Evolutionary conservation across 2,113 vertebrate species (phyloP), one percentile per base, ranked within the genome.

Genomic region (Saguinus imperator): DNA sequence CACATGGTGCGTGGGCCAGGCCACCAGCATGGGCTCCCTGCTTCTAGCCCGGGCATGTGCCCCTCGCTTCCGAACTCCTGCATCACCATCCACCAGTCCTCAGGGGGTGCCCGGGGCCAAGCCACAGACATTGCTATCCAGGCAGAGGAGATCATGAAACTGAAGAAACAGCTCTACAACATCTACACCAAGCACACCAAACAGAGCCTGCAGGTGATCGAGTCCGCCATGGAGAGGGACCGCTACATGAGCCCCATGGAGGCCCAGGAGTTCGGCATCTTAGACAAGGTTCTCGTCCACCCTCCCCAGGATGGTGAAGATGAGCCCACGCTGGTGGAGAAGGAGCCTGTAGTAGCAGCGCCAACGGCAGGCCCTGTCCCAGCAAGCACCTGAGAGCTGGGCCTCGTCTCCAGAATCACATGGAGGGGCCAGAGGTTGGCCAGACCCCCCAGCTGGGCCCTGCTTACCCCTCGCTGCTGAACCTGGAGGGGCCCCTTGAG

Each of bases 41-140:
- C 99, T 99, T 1, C 98, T 99, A 99, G 99, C 0, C 97, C 97
- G 0, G 99, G 99, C 85, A 99, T 99, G 99, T 99, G 99, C 95
- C 99, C 99, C 94, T 99, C 99, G 0, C 98, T 99, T 90, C 99
- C 99, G 95, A 99, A 99, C 52, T 99, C 99, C 25, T 99, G 99
- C 48, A 99, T 99, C 98, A 99, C 99, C 99, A 99, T 99, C 58
- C 99, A 99, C 98, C 99, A 99, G 98, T 99, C 99, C 1, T 99
- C 99, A 0, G 99, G 99, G 72, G 99, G 99, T 0, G 98, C 99
- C 73, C 98, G 98, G 98, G 99, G 99, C 92, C 99, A 99, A 97
- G 99, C 99, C 87, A 99, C 99, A 72, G 99, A 99, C 96, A 99
- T 99, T 16, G 99, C 99, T 87, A 99, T 99, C 97, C 99, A 99